Percentiles rank a stretch among this genome's conserved stretches.
phyloP scores from a whole-genome alignment of 2,888 invertebrate species.

The Microplitis manilae region DNA sequence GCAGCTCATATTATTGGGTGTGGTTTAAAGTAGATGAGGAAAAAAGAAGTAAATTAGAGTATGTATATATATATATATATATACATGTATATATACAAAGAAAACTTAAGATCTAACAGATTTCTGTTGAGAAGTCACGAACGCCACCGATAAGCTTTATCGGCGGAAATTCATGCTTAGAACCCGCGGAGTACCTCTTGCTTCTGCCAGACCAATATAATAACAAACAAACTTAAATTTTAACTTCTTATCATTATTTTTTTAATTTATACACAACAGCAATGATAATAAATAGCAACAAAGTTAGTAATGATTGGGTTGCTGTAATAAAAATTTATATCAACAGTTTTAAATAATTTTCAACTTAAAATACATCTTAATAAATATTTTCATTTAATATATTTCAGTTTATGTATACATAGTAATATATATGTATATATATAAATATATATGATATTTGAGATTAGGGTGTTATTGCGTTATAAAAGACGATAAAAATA shows the following conservation, averaged over 20 bases:
- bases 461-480: conserved; percentile 6
- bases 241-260: too few relatives aligned
- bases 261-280: too few relatives aligned
- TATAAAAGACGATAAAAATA: conserved; percentile 19
- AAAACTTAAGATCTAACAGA: conserved; percentile 46
- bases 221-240: not conserved
- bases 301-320: too few relatives aligned
- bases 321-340: not conserved
- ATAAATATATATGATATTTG: not conserved
- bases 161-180: conserved; percentile 56
- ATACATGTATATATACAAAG: conserved; percentile 5
- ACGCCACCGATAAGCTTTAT: conserved; percentile 54
- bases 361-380: not conserved
- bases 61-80: not conserved
- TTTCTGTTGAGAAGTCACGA: conserved; percentile 51
- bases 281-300: too few relatives aligned
- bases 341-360: not conserved
- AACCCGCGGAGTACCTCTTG: conserved; percentile 39
- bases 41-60: not conserved
- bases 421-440: not conserved
- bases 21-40: not conserved
- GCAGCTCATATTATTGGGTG: not conserved
- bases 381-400: not conserved
- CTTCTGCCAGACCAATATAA: conserved; percentile 13
- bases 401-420: not conserved